Conservation (phyloP, 2,888 invertebrate genomes). For the Pristionchus entomophagus region DNA sequence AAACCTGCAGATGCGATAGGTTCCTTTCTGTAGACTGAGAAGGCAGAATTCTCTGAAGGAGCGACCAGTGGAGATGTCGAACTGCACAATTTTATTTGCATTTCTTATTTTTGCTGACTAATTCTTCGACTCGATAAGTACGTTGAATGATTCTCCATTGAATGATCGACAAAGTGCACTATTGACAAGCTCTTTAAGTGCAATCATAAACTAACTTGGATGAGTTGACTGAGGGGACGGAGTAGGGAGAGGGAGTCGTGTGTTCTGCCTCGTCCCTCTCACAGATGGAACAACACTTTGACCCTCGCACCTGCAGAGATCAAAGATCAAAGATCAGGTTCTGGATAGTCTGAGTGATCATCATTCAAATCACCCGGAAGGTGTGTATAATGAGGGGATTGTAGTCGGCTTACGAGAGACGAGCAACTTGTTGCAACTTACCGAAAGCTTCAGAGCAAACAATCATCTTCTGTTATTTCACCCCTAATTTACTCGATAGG, state of each 20-base stretch:
- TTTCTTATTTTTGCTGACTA: too few species aligned
- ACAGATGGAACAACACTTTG: conserved; percentile 29
- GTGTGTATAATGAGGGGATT: not conserved
- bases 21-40: conserved; percentile 26
- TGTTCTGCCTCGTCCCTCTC: conserved; percentile 32
- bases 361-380: not conserved
- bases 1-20: not conserved
- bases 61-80: conserved; percentile 17
- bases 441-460: not conserved
- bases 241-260: conserved; percentile 35
- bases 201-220: not conserved
- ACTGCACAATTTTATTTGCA: not conserved
- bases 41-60: conserved; percentile 40
- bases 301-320: conserved; percentile 29
- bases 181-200: too few species aligned
- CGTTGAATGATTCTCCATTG: too few species aligned
- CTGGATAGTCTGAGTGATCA: not conserved
- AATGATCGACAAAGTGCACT: too few species aligned
- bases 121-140: too few species aligned
- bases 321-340: not conserved
- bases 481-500: not conserved
- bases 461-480: not conserved
- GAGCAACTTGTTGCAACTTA: not conserved
- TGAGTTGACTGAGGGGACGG: not conserved
- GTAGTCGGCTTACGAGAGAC: not conserved